Percentiles rank a stretch among this genome's conserved stretches.
Conservation (phyloP, 2,888 invertebrate genomes). For the Perizoma flavofasciatum region DNA sequence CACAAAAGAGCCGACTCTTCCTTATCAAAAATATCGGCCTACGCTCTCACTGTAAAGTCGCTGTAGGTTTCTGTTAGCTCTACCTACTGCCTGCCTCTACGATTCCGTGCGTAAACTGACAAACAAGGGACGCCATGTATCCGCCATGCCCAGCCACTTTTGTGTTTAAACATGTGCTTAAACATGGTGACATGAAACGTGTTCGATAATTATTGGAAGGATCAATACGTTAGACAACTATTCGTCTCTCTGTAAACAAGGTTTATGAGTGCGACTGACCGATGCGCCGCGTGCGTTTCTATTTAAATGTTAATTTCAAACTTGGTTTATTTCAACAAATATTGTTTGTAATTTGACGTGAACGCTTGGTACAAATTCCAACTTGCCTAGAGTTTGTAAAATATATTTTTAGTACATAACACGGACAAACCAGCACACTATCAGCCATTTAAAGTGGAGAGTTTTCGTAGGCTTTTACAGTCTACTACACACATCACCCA, state of each 20-base stretch:
- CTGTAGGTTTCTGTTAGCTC: constrained; percentile 73
- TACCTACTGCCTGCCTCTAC: constrained; percentile 78
- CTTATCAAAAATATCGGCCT: constrained; percentile 45
- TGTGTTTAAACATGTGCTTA: constrained; percentile 75
- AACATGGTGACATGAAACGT: constrained; percentile 82
- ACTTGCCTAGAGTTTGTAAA: neutral
- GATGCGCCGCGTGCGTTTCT: constrained; percentile 68
- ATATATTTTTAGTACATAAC: too few species aligned
- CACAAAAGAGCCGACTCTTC: constrained; percentile 31
- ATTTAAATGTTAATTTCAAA: constrained; percentile 78
- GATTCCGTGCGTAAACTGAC: constrained; percentile 76
- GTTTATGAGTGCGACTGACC: constrained; percentile 72
- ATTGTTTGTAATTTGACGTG: constrained; percentile 44
- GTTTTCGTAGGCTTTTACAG: too few species aligned
- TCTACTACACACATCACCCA: too few species aligned
- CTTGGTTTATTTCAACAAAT: constrained; percentile 66
- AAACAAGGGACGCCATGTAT: constrained; percentile 68
- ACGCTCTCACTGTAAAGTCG: constrained; percentile 63
- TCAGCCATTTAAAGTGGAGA: too few species aligned
- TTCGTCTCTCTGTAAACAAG: constrained; percentile 75
- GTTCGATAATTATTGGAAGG: constrained; percentile 84
- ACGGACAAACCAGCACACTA: too few species aligned
- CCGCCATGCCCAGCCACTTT: constrained; percentile 72
- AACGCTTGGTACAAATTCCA: constrained; percentile 29
- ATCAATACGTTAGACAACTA: constrained; percentile 80